phyloP scores from a whole-genome alignment of 2,113 vertebrate species.

The Ophthalmolycus amberensis region DNA sequence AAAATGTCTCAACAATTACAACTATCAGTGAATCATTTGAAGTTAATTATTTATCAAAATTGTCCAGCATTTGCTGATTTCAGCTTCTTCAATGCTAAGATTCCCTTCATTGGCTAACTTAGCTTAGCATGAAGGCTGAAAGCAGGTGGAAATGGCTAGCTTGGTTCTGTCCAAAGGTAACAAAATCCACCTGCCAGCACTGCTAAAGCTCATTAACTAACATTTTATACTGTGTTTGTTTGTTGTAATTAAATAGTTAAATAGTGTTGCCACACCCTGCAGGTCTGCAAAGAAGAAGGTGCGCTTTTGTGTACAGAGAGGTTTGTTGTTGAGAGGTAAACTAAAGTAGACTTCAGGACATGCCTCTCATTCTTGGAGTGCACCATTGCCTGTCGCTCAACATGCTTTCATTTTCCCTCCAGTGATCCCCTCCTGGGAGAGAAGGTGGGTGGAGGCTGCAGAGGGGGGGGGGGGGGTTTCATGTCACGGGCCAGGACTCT shows the following conservation, averaged over 20 bases:
- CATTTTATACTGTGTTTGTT: neutral
- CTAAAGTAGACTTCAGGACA: slow-evolving; percentile 62
- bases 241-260: neutral
- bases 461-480: neutral
- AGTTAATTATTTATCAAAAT: neutral
- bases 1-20: neutral
- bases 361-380: slow-evolving; percentile 79
- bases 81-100: neutral
- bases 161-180: neutral
- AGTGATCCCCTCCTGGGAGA: slow-evolving; percentile 42
- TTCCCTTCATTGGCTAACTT: neutral
- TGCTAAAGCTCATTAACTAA: neutral
- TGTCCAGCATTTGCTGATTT: neutral
- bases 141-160: neutral
- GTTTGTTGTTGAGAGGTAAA: slow-evolving; percentile 38
- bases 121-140: slow-evolving; percentile 3
- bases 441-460: slow-evolving; percentile 9
- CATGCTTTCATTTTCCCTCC: slow-evolving; percentile 68
- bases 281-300: neutral
- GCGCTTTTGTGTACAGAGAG: neutral
- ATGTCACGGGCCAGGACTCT: slow-evolving; percentile 48
- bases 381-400: slow-evolving; percentile 69
- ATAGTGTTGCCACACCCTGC: neutral
- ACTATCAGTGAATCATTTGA: neutral
- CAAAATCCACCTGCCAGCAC: neutral